Conservation (phyloP, 2,113 vertebrate genomes). For the Campylorhamphus procurvoides region DNA sequence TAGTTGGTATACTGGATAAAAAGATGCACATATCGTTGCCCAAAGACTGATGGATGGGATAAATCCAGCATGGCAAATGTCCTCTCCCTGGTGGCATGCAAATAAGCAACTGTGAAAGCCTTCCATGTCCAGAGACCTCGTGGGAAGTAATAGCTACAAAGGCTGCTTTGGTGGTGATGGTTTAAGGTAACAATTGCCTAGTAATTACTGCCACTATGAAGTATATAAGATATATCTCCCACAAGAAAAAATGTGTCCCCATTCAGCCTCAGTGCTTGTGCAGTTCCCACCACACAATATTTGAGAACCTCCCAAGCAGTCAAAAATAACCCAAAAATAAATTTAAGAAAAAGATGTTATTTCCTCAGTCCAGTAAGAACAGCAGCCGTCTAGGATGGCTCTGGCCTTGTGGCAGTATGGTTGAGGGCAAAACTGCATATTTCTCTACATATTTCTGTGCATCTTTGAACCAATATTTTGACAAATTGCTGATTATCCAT, state of each 20-base stretch:
- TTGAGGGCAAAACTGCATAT: rapidly evolving
- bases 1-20: not conserved
- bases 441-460: not conserved
- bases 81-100: not conserved
- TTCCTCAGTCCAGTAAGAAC: not conserved
- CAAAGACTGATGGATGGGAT: not conserved
- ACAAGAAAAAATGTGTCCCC: not conserved
- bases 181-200: not conserved
- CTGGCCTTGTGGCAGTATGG: not conserved
- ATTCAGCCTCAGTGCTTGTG: not conserved
- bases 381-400: not conserved
- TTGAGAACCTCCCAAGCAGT: not conserved
- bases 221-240: not conserved
- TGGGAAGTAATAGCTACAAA: not conserved
- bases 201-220: not conserved
- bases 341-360: not conserved
- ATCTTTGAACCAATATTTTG: not conserved
- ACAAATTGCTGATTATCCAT: not conserved
- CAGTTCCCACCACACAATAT: not conserved
- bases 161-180: not conserved
- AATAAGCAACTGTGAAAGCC: not conserved
- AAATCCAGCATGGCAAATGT: not conserved
- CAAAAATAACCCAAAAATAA: constrained; percentile 9
- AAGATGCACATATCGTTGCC: not conserved
- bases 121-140: not conserved